phyloP scores from a whole-genome alignment of 1,140 invertebrate species.

The Drosophila lowei region DNA sequence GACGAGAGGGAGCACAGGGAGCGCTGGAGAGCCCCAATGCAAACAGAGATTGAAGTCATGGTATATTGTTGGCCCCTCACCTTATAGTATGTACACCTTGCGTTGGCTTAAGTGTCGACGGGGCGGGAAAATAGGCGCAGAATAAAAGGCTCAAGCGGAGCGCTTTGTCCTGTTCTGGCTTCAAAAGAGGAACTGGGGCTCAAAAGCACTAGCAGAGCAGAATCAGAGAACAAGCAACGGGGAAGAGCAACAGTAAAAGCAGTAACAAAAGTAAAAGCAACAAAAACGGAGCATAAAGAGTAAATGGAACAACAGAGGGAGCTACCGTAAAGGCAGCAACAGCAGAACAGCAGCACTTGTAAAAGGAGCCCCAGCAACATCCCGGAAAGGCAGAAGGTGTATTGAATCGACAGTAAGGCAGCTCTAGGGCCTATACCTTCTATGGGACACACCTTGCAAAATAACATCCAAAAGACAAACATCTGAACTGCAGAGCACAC shows the following conservation, averaged over 20 bases:
- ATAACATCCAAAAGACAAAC: constrained; percentile 12
- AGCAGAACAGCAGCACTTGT: background rate
- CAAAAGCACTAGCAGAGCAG: background rate
- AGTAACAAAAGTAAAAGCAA: constrained; percentile 9
- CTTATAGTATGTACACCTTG: no score
- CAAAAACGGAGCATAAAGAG: background rate
- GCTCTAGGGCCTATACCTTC: no score
- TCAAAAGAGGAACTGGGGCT: constrained; percentile 3
- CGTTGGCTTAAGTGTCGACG: constrained; percentile 32
- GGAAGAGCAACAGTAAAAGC: constrained; percentile 9
- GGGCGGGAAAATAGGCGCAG: constrained; percentile 16
- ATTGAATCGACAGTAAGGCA: no score
- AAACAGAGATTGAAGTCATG: background rate
- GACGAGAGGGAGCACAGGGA: background rate
- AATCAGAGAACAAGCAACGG: constrained; percentile 7
- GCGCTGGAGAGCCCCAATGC: background rate
- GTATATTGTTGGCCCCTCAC: no score
- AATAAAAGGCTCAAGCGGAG: constrained; percentile 43
- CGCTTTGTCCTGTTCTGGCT: constrained; percentile 10
- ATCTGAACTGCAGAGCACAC: constrained; percentile 29
- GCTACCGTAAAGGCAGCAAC: background rate
- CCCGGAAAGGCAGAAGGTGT: no score
- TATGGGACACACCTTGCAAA: no score
- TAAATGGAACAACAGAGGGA: background rate
- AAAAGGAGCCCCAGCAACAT: no score